A percentile compares a stretch with the other conserved stretches of the same genome.
These are phyloP conservation scores for Philonicus albiceps DNA, from an alignment of 2,888 invertebrate genomes.

Conservation along the genomic window DNA sequence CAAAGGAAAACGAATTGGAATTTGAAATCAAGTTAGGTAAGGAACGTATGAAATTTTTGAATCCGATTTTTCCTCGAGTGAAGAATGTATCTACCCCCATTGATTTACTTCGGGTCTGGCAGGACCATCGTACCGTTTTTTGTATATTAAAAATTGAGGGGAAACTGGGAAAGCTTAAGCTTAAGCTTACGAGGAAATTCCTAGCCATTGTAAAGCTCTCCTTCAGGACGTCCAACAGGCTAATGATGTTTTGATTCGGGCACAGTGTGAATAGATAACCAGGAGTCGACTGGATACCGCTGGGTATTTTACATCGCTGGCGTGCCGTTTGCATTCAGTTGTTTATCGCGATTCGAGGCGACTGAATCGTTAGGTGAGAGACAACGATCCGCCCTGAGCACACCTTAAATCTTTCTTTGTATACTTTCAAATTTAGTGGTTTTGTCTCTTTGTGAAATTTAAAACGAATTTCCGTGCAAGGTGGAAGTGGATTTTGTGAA, in stretches of 20 bases:
- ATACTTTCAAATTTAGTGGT: neutral
- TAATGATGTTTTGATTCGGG: conserved; percentile 4
- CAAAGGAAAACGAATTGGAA: too few relatives aligned
- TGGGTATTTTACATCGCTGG: neutral
- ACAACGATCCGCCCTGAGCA: neutral
- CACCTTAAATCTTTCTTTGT: neutral
- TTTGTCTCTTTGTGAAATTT: neutral
- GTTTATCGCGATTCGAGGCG: conserved; percentile 50
- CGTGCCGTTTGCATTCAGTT: neutral
- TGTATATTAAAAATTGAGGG: neutral
- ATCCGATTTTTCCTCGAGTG: neutral
- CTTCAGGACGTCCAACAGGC: conserved; percentile 1
- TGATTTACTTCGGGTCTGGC: neutral
- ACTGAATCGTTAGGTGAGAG: conserved; percentile 51
- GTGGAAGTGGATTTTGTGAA: neutral
- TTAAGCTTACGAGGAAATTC: neutral
- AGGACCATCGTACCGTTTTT: neutral
- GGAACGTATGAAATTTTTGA: neutral
- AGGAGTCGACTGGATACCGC: neutral
- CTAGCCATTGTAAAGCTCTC: neutral
- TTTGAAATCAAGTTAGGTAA: too few relatives aligned
- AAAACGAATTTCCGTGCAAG: neutral
- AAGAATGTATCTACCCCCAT: neutral
- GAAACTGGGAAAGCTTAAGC: neutral
- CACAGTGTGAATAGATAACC: neutral